These are phyloP conservation scores for Pterostichus madidus DNA, from an alignment of 2,888 invertebrate genomes.

Conservation along the genomic window DNA sequence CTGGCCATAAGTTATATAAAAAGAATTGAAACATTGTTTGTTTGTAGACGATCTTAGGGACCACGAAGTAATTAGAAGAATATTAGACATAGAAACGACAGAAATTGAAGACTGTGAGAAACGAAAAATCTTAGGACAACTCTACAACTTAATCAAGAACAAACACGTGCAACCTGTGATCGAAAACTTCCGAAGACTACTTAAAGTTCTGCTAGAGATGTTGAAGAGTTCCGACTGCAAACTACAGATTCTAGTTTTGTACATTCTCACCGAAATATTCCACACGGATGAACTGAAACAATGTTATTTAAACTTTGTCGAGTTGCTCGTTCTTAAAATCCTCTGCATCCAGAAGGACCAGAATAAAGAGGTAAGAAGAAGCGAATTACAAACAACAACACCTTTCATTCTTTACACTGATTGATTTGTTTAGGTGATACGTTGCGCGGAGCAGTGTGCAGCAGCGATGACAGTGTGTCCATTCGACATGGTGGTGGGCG, in stretches of 20 bases:
- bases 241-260: slow-evolving; percentile 87
- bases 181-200: slow-evolving; percentile 81
- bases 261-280: slow-evolving; percentile 91
- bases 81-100: slow-evolving; percentile 75
- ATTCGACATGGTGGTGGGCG: slow-evolving; percentile 86
- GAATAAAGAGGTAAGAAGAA: slow-evolving; percentile 81
- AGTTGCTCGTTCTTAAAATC: slow-evolving; percentile 93
- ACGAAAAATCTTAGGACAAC: slow-evolving; percentile 75
- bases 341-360: slow-evolving; percentile 90
- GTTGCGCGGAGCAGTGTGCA: slow-evolving; percentile 92
- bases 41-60: slow-evolving; percentile 74
- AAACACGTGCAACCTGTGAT: slow-evolving; percentile 79
- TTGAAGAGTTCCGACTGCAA: slow-evolving; percentile 82
- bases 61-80: slow-evolving; percentile 77
- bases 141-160: slow-evolving; percentile 78
- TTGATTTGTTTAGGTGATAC: slow-evolving; percentile 81
- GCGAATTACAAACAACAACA: not conserved
- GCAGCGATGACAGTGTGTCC: slow-evolving; percentile 89
- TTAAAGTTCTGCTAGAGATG: slow-evolving; percentile 89
- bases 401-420: not conserved
- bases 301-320: slow-evolving; percentile 93
- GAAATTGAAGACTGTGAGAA: slow-evolving; percentile 75
- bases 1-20: too few species aligned
- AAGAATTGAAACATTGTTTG: too few species aligned
- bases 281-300: slow-evolving; percentile 87